Percentiles rank a stretch among this genome's conserved stretches.
Evolutionary conservation across 1,140 invertebrate species (phyloP).

Genomic region (Pogonognathellus flavescens): DNA sequence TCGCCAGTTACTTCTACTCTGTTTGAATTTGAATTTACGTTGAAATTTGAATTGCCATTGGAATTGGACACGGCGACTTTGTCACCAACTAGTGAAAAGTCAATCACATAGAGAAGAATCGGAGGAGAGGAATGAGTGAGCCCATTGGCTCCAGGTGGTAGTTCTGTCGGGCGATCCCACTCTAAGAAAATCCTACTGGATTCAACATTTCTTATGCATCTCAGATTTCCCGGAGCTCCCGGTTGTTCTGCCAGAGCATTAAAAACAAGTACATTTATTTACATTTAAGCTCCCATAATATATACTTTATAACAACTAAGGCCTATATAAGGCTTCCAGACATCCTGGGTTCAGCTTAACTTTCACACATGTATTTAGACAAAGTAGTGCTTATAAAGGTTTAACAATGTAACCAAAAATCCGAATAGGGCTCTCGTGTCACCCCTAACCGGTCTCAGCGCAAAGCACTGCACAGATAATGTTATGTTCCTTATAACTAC

Average conservation of each 20-base stretch:
- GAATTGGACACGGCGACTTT: slow-evolving; percentile 34
- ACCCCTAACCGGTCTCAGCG: too few species aligned
- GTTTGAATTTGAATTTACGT: not conserved
- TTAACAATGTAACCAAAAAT: too few species aligned
- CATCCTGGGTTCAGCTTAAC: too few species aligned
- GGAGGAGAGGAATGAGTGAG: slow-evolving; percentile 16
- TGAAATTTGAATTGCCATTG: slow-evolving; percentile 51
- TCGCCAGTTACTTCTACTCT: slow-evolving; percentile 56
- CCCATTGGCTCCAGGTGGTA: not conserved
- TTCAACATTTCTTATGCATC: slow-evolving; percentile 23
- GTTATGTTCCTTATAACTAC: too few species aligned
- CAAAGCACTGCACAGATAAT: too few species aligned
- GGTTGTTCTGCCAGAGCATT: slow-evolving; percentile 54
- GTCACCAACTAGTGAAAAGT: slow-evolving; percentile 52
- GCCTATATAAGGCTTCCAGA: not conserved
- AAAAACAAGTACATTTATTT: not conserved
- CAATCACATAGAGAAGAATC: slow-evolving; percentile 56
- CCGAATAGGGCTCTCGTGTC: too few species aligned
- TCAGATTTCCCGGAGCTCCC: slow-evolving; percentile 51
- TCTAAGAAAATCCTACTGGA: slow-evolving; percentile 53
- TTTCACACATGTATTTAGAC: too few species aligned
- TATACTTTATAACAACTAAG: too few species aligned
- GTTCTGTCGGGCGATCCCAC: slow-evolving; percentile 54
- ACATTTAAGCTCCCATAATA: not conserved
- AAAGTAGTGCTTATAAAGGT: too few species aligned